Evolutionary conservation across 2,888 invertebrate species (phyloP), one percentile per base, ranked within the genome.

Genomic region (Hetaerina titia): DNA sequence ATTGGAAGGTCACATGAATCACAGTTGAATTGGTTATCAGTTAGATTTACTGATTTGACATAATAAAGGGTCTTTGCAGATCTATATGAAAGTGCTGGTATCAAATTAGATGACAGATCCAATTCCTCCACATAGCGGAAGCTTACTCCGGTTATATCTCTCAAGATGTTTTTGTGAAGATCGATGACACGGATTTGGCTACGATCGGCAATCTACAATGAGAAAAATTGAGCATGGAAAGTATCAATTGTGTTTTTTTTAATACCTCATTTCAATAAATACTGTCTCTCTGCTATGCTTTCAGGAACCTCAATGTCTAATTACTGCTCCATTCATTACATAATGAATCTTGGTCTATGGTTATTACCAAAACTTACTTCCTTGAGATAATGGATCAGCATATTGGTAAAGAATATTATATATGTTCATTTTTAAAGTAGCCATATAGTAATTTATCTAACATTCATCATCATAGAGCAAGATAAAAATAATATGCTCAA

Each of bases 11-110:
- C 19, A 92, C 95, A 95, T 17, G 89, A 56, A 7, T 63, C 88
- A 89, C 95, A 95, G 89, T 95, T 88, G 81, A 95, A 64, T n/a
- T 94, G 95, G 69, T 95, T 95, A 6, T 63, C 95, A 1, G 95
- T 95, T 13, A 95, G 64, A 89, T 95, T 95, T 15, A 95, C 95
- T 2, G n/a, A 19, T 17, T 64, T 74, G 5, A 95, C 31, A 1
- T 31, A 22, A 13, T 63, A 58, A n/a, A 95, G 64, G 13, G 94
- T 90, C n/a, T 31, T 56, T 17, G 60, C 58, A 74, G 90, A 90
- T 19, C 1, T 15, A 2, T 22, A 22, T 7, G 95, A 74, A 19
- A 95, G 58, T 22, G 95, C 58, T 22, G 89, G 45, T 4, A 95
- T 74, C 1, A 17, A 22, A 57, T 95, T 95, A 60, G 60, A 89